Evolutionary conservation across 92 coral and sea anemone genomes (phyloP).

Genomic region (Pocillopora grandis): DNA sequence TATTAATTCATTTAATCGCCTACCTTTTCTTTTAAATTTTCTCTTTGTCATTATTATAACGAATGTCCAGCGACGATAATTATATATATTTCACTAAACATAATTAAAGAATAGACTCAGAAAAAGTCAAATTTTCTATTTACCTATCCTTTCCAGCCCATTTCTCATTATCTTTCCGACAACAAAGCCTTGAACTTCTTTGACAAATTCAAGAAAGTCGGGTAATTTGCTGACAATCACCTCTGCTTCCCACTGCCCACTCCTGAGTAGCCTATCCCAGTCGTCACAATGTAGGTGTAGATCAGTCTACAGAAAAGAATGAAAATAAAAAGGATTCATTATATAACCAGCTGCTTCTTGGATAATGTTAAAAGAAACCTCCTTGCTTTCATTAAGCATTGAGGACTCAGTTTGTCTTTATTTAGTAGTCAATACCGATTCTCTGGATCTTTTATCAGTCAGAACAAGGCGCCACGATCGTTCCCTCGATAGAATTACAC

Average conservation of each 20-base stretch:
- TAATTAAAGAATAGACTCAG: not conserved
- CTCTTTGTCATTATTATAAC: not conserved
- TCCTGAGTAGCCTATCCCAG: conserved; percentile 17
- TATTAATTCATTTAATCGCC: no score
- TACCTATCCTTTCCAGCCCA: not conserved
- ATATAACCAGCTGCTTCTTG: no score
- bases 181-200: not conserved
- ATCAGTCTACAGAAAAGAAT: not conserved
- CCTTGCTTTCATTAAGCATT: no score
- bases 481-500: not conserved
- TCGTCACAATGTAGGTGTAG: not conserved
- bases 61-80: not conserved
- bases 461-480: not conserved
- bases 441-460: not conserved
- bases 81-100: not conserved
- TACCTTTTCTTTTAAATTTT: no score
- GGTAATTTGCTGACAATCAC: conserved; percentile 4
- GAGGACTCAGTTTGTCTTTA: no score
- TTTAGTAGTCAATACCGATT: not conserved
- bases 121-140: not conserved
- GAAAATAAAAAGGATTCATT: not conserved
- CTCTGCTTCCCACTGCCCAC: conserved; percentile 22
- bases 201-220: conserved; percentile 7
- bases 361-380: no score
- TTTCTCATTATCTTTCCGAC: not conserved